Evolutionary conservation across 1,140 invertebrate species (phyloP), one percentile per base, ranked within the genome.

Genomic region (Drosophila bocki): DNA sequence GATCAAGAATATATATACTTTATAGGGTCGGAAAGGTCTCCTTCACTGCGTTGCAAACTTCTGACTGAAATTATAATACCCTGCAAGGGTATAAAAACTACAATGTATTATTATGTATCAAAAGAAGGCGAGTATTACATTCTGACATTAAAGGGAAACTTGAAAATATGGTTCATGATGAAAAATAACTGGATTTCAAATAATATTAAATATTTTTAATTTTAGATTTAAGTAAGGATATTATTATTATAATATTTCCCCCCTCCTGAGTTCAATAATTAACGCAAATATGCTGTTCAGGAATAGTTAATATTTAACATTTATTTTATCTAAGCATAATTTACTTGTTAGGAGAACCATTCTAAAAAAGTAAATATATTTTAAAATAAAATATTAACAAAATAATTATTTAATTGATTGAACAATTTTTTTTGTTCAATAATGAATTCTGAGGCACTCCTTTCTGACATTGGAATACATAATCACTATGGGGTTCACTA

Each of bases 401-500:
- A 17, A 35, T 17, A 29, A n/a, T 29, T 48, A 0, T n/a, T 48
- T 4, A 26, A 0, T 48, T 26, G 7, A 26, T 3, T 26, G 22
- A 50, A 17, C 6, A 26, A 50, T 29, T 26, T 29, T 6, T 29
- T 29, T 5, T 29, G 5, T 29, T 29, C 6, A 29, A 29, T 1
- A 29, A 29, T 7, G 7, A 29, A 29, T 29, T 29, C 26, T 29
- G 26, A 29, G 26, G 0, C 26, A 6, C 26, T 29, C 26, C 26
- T 6, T 29, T 29, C 5, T 4, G 5, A 6, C 5, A 29, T 5
- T 13, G 19, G 9, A 15, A 12, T 13, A 50, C 6, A 50, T n/a
- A n/a, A 47, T 39, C 13, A 29, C 15, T 19, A 13, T 29, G n/a
- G 44, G 19, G 2, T 32, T 71, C 67, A 53, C 44, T 65, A 75